These are phyloP conservation scores for Scaptomyza hsui DNA, from an alignment of 1,140 invertebrate species.

Conservation along the genomic window DNA sequence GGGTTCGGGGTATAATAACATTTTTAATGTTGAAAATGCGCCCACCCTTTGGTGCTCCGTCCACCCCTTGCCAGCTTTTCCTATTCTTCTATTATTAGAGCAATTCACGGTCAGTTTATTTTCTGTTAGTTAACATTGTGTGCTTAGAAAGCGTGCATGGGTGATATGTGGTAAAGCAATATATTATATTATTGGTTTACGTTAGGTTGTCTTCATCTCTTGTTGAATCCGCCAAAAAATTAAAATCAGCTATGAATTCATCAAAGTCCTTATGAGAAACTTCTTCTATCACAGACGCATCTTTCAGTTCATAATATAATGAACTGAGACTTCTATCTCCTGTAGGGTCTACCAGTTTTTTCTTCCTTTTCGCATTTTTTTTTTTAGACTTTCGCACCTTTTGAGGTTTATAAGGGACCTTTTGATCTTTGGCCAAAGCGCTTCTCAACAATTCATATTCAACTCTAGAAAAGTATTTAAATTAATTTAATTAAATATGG, in stretches of 20 bases:
- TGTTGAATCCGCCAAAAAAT: constrained; percentile 86
- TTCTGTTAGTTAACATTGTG: too few relatives aligned
- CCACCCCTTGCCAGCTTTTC: too few relatives aligned
- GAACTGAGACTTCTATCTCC: constrained; percentile 90
- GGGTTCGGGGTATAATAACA: too few relatives aligned
- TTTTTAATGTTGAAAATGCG: too few relatives aligned
- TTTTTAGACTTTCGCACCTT: constrained; percentile 72
- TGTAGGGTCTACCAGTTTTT: constrained; percentile 89
- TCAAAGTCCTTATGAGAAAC: constrained; percentile 87
- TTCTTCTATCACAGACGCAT: constrained; percentile 89
- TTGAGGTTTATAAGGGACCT: constrained; percentile 73
- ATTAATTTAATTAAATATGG: not conserved
- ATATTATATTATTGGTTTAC: constrained; percentile 51
- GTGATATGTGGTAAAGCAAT: not conserved
- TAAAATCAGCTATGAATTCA: constrained; percentile 90
- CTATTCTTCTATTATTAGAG: too few relatives aligned
- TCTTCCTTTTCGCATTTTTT: constrained; percentile 87
- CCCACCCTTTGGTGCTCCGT: too few relatives aligned
- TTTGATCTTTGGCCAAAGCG: constrained; percentile 84
- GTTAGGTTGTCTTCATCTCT: constrained; percentile 74
- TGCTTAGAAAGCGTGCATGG: too few relatives aligned
- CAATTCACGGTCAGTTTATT: too few relatives aligned
- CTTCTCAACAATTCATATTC: constrained; percentile 85
- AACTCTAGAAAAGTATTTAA: constrained; percentile 60
- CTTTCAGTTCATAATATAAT: constrained; percentile 91